Conservation (phyloP, 2,797 vertebrate genomes). For the Parauchenoglanis ngamensis region DNA sequence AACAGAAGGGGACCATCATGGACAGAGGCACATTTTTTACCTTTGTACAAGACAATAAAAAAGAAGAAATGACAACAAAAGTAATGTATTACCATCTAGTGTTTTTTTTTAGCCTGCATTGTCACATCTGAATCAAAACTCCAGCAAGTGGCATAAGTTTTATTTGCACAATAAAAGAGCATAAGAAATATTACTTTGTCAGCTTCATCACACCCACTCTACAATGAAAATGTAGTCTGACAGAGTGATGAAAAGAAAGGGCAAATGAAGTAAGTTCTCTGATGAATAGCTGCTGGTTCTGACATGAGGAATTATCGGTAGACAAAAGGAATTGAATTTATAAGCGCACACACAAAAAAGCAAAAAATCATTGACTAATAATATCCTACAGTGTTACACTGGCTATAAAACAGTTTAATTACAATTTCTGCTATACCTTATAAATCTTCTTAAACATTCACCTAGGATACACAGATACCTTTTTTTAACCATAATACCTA, state of each 20-base stretch:
- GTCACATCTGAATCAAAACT: slow-evolving; percentile 41
- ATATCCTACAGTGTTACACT: neutral
- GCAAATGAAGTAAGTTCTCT: neutral
- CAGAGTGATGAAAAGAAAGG: neutral
- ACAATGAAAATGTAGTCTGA: slow-evolving; percentile 1
- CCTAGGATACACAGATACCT: too few relatives aligned
- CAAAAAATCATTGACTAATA: neutral
- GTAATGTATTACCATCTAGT: neutral
- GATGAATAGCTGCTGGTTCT: slow-evolving; percentile 4
- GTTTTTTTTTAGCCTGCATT: slow-evolving; percentile 10
- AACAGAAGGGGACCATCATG: neutral
- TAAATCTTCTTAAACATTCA: slow-evolving; percentile 6
- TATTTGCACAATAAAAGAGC: slow-evolving; percentile 57
- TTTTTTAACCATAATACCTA: slow-evolving; percentile 2
- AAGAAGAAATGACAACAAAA: neutral
- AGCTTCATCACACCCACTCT: slow-evolving; percentile 38
- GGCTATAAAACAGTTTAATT: neutral
- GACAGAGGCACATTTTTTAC: slow-evolving; percentile 27
- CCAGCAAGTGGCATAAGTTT: slow-evolving; percentile 44
- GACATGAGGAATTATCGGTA: neutral
- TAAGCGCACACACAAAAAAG: too few relatives aligned
- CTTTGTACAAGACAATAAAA: neutral
- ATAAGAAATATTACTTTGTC: slow-evolving; percentile 50
- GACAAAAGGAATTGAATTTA: neutral
- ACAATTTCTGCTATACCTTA: neutral